These are phyloP conservation scores for Tonatia bakeri DNA, from an alignment of 2,113 vertebrate genomes.

Conservation along the genomic window DNA sequence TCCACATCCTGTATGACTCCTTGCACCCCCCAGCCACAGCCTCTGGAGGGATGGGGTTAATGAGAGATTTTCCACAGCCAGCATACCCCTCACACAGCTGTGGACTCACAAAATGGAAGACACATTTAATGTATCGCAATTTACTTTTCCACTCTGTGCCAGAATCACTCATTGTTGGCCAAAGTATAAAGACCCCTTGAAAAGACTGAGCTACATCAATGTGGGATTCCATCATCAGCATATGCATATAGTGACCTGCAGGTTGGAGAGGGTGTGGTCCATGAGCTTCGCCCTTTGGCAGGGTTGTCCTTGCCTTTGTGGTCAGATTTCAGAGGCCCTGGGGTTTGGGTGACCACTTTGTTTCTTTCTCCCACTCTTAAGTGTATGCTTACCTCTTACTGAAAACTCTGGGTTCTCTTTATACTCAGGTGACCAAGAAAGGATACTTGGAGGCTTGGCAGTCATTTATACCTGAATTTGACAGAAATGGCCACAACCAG, in stretches of 20 bases:
- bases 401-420: neutral
- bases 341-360: no score
- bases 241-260: rapidly evolving
- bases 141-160: neutral
- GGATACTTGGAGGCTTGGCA: neutral
- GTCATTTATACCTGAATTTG: neutral
- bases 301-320: neutral
- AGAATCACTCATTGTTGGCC: neutral
- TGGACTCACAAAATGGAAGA: neutral
- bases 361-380: neutral
- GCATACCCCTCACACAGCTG: neutral
- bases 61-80: neutral
- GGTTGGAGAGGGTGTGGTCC: neutral
- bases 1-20: neutral
- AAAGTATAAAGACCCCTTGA: neutral
- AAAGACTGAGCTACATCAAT: neutral
- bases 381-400: neutral
- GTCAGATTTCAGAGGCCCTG: neutral
- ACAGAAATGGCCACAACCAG: neutral
- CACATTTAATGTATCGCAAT: rapidly evolving
- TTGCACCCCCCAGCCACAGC: rapidly evolving
- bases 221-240: neutral
- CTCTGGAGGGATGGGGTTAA: neutral
- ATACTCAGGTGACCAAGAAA: neutral
- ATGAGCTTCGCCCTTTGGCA: neutral